Percentiles rank a stretch among this genome's conserved stretches.
Evolutionary conservation across 2,113 vertebrate species (phyloP).

Genomic region (Gasterosteus aculeatus): DNA sequence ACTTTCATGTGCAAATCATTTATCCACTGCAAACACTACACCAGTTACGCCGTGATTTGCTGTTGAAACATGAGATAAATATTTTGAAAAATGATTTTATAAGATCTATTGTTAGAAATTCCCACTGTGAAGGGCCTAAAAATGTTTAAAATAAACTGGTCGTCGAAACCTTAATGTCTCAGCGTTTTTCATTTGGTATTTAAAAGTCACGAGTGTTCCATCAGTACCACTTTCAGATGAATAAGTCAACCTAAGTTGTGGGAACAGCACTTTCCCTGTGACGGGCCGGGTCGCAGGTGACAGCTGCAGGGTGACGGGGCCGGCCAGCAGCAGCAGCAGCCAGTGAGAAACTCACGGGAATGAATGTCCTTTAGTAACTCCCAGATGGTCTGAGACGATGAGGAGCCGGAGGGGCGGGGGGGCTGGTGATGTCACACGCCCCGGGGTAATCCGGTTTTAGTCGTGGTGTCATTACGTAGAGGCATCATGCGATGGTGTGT

Average conservation of each 20-base stretch:
- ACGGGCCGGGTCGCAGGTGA: conserved; percentile 60
- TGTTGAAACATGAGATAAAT: conserved; percentile 38
- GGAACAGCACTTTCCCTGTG: conserved; percentile 64
- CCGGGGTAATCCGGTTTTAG: conserved; percentile 76
- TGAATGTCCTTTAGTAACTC: conserved; percentile 85
- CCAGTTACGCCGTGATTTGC: conserved; percentile 50
- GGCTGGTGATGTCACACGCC: conserved; percentile 55
- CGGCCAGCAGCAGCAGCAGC: conserved; percentile 50
- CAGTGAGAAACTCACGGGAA: conserved; percentile 60
- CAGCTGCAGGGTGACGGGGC: conserved; percentile 70
- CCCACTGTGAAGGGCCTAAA: conserved; percentile 18
- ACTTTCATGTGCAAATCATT: conserved; percentile 28
- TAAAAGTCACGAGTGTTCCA: background rate
- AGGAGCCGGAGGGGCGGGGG: conserved; percentile 8
- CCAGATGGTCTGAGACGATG: conserved; percentile 55
- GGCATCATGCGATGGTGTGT: conserved; percentile 72
- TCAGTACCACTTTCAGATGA: background rate
- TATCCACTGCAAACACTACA: conserved; percentile 21
- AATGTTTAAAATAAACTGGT: conserved; percentile 57
- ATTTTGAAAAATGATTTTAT: conserved; percentile 47
- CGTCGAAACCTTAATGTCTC: conserved; percentile 29
- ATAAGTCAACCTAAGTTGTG: conserved; percentile 19
- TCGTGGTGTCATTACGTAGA: conserved; percentile 74
- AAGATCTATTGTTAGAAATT: conserved; percentile 53
- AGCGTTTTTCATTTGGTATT: background rate